phyloP scores from a whole-genome alignment of 2,797 vertebrate species.

The Pelobates cultripes region DNA sequence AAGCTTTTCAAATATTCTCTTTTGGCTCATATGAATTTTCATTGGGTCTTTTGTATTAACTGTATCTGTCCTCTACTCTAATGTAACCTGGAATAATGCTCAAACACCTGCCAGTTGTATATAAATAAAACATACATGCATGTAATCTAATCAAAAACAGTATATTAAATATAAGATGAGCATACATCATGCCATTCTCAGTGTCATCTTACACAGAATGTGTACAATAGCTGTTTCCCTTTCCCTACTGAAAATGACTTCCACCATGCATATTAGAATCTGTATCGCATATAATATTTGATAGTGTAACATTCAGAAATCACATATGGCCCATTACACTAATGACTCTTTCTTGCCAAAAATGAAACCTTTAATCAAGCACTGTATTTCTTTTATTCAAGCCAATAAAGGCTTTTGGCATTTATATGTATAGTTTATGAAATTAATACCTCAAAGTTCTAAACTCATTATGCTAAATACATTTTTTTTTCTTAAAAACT shows the following conservation, averaged over 20 bases:
- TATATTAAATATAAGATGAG: not conserved
- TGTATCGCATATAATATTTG: slow-evolving; percentile 15
- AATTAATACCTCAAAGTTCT: not conserved
- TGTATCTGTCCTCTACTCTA: too few relatives aligned
- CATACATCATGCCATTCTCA: not conserved
- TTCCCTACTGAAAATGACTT: slow-evolving; percentile 2
- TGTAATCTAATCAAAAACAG: not conserved
- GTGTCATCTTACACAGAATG: not conserved
- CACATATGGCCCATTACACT: slow-evolving; percentile 52
- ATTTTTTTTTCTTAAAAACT: not conserved
- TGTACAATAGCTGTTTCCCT: not conserved
- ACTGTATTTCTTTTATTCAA: slow-evolving; percentile 22
- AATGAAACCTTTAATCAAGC: slow-evolving; percentile 25
- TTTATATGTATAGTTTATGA: not conserved
- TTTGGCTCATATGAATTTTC: too few relatives aligned
- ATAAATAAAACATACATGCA: not conserved
- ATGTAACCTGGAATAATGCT: too few relatives aligned
- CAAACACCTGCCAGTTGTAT: too few relatives aligned
- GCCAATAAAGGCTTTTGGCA: slow-evolving; percentile 13
- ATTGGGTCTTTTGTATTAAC: too few relatives aligned
- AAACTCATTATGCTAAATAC: not conserved
- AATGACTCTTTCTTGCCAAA: slow-evolving; percentile 50
- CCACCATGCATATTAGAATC: slow-evolving; percentile 23
- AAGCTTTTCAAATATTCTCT: too few relatives aligned
- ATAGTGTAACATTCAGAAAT: slow-evolving; percentile 42